Evolutionary conservation across 2,888 invertebrate species (phyloP).

Genomic region (Punctoribates punctum): DNA sequence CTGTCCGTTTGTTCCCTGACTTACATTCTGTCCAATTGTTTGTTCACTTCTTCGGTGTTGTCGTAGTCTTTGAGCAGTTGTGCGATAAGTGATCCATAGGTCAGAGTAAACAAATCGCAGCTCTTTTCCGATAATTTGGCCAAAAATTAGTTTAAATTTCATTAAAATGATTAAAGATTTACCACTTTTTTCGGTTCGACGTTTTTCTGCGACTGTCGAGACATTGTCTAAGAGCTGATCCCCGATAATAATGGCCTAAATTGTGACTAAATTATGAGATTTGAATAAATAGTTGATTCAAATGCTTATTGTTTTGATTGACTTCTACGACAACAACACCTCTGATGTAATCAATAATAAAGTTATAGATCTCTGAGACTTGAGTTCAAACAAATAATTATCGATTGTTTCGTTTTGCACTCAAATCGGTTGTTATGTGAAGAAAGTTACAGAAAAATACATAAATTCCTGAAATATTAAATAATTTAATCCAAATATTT

Average conservation of each 20-base stretch:
- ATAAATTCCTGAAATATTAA: too few relatives aligned
- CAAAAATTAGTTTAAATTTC: neutral
- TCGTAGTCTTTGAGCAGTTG: constrained; percentile 96
- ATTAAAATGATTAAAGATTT: neutral
- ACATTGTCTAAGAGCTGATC: neutral
- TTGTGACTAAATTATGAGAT: neutral
- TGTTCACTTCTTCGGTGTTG: constrained; percentile 94
- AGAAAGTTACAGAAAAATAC: too few relatives aligned
- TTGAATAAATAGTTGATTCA: neutral
- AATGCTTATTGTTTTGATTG: neutral
- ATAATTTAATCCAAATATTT: too few relatives aligned
- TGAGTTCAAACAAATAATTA: too few relatives aligned
- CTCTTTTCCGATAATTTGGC: neutral
- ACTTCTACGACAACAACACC: neutral
- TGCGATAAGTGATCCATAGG: constrained; percentile 95
- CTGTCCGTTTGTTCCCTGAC: neutral
- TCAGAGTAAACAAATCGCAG: constrained; percentile 74
- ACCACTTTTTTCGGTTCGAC: constrained; percentile 32
- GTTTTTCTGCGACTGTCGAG: neutral
- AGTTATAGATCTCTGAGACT: neutral
- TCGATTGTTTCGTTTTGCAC: too few relatives aligned
- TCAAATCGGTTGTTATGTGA: too few relatives aligned
- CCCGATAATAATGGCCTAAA: neutral
- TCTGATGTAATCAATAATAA: neutral
- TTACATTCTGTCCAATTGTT: constrained; percentile 79